Conservation (phyloP, 2,113 vertebrate genomes). For the Sturnus vulgaris region DNA sequence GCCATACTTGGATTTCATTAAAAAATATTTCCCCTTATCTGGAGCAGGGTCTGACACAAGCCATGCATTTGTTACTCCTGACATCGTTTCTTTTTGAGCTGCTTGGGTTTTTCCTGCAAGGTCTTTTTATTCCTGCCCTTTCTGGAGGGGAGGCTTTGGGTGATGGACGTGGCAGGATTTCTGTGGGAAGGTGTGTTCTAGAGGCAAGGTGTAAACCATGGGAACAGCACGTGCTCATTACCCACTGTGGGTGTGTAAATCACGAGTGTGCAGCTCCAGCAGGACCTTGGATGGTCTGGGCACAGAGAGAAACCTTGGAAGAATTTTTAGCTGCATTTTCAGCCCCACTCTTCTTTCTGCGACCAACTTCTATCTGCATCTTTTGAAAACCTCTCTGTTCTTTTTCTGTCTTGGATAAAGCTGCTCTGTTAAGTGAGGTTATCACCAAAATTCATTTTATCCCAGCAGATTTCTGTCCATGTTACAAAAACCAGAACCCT, state of each 20-base stretch:
- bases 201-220: neutral
- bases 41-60: slow-evolving; percentile 28
- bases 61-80: slow-evolving; percentile 23
- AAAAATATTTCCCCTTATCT: slow-evolving; percentile 46
- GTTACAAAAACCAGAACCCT: neutral
- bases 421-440: neutral
- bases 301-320: neutral
- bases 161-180: neutral
- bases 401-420: neutral
- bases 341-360: neutral
- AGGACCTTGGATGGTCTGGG: neutral
- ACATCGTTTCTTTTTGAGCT: neutral
- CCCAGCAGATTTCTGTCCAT: neutral
- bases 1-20: slow-evolving; percentile 25
- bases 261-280: accelerated
- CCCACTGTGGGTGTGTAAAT: neutral
- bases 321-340: neutral
- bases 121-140: neutral
- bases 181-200: neutral
- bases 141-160: neutral
- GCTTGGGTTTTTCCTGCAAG: neutral
- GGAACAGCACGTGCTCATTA: neutral
- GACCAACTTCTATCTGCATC: no score
- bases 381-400: neutral
- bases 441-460: neutral